Evolutionary conservation across 2,888 invertebrate genomes (phyloP).

Genomic region (Ceramica pisi): DNA sequence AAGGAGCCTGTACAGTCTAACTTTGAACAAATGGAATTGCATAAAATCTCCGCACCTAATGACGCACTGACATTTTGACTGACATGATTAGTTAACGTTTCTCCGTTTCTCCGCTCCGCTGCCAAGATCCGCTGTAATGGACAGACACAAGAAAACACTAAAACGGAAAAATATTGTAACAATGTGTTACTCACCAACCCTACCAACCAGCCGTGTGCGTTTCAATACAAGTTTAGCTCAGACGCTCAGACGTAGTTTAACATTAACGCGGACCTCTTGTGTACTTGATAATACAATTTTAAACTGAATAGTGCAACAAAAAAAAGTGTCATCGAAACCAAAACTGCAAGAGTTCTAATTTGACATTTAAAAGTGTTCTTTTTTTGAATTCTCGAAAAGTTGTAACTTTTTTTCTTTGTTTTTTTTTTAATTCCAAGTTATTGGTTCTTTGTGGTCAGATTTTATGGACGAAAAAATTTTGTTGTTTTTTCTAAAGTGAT

Average conservation of each 20-base stretch:
- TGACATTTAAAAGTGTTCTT: conserved; percentile 37
- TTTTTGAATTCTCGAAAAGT: conserved; percentile 19
- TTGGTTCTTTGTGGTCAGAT: conserved; percentile 17
- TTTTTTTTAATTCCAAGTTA: neutral
- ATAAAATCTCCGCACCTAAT: too few relatives aligned
- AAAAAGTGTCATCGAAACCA: neutral
- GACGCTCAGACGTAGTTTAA: conserved; percentile 50
- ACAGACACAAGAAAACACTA: too few relatives aligned
- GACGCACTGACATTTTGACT: too few relatives aligned
- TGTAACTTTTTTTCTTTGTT: neutral
- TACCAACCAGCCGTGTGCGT: conserved; percentile 28
- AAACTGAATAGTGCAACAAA: neutral
- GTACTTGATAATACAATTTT: conserved; percentile 4
- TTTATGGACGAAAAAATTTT: neutral
- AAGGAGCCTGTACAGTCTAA: too few relatives aligned
- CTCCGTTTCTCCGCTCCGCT: too few relatives aligned
- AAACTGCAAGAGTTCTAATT: neutral
- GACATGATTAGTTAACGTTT: too few relatives aligned
- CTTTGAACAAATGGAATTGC: too few relatives aligned
- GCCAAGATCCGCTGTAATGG: too few relatives aligned
- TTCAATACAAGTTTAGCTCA: conserved; percentile 47
- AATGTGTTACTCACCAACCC: conserved; percentile 41
- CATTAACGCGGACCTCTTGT: conserved; percentile 20
- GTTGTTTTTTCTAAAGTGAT: conserved; percentile 38
- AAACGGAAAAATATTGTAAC: neutral